These are phyloP conservation scores for Tilapia sparmanii DNA, from an alignment of 2,113 vertebrate species.

Conservation along the genomic window DNA sequence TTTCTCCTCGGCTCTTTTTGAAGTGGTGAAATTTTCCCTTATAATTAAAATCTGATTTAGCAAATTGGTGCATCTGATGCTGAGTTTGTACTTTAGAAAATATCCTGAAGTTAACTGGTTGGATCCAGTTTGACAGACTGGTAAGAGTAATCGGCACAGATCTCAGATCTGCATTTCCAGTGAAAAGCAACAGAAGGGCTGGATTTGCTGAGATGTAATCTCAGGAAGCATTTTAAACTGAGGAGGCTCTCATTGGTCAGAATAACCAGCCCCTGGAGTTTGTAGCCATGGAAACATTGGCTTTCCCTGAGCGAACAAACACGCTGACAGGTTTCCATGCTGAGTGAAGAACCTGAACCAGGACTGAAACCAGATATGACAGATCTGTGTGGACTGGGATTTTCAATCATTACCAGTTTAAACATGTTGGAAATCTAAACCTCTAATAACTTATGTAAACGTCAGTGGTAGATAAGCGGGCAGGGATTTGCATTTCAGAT, in stretches of 20 bases:
- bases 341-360: not conserved
- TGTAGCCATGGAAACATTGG: not conserved
- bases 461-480: accelerated
- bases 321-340: not conserved
- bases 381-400: not conserved
- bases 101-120: not conserved
- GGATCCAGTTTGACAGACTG: not conserved
- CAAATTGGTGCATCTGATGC: not conserved
- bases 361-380: not conserved
- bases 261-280: not conserved
- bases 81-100: not conserved
- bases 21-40: not conserved
- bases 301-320: not conserved
- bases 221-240: too few relatives aligned
- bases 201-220: not conserved
- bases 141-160: not conserved
- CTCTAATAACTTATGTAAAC: not conserved
- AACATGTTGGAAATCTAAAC: not conserved
- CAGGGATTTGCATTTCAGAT: not conserved
- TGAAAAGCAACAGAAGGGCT: not conserved
- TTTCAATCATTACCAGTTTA: not conserved
- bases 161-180: not conserved
- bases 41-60: not conserved
- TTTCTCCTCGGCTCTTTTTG: not conserved
- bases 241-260: not conserved